Base-by-base conservation (phyloP, 2,113 vertebrate genomes). In the Gadus chalcogrammus region DNA sequence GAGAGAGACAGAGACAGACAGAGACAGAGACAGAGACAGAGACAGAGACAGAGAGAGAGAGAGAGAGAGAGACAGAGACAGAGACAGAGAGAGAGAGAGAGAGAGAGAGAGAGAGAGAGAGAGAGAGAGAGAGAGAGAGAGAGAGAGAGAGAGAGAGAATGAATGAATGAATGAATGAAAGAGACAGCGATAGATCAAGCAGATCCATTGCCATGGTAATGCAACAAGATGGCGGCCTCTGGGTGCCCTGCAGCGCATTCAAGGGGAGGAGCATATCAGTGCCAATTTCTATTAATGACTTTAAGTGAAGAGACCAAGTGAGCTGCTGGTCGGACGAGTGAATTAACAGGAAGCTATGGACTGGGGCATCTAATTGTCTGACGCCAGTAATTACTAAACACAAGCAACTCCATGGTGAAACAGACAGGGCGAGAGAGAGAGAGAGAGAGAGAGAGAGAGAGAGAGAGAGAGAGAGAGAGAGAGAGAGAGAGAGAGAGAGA, bases 281-380 rank as follows among this genome's bases (percentile, higher is more conserved):
- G 20, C 61, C 64, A 72, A 75, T 52, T 69, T 58, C 42, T 55
- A 63, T 77, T 80, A 76, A 75, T 79, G 77, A 78, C 58, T 35
- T 61, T 15, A 35, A 79, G 66, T 68, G 60, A 72, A 52, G 42
- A 72, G 71, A 64, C 56, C 67, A 77, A 85, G 79, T 62, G 73
- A 82, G 71, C 60, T 74, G 60, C 82, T 71, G 77, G 75, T 77
- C 74, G 4, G 3, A 59, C 56, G 56, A 84, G 74, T 75, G 74
- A 79, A 81, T 82, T 77, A 80, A 67, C 56, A 73, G 69, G 69
- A 79, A 74, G 76, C 74, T 85, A 82, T 79, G 74, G 79, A 78
- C 67, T 67, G 67, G 68, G 58, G 75, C 55, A 64, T 60, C 72
- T 69, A 67, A 74, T 48, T 27, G 70, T 17, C 76, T 78, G 65